phyloP scores from a whole-genome alignment of 2,888 invertebrate genomes.

The Apotomis betuletana region DNA sequence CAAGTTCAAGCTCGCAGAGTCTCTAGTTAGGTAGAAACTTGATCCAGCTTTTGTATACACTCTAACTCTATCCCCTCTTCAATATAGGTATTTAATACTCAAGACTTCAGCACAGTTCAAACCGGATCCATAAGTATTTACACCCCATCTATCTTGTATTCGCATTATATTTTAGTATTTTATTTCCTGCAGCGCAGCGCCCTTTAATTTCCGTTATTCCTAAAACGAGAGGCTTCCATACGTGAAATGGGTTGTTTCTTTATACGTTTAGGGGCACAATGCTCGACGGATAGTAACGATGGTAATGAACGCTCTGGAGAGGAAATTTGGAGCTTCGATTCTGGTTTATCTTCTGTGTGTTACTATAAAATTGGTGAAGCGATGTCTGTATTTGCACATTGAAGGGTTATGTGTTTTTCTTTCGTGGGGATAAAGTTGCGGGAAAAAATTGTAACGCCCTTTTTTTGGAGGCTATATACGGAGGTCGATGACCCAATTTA shows the following conservation, averaged over 20 bases:
- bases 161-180: conserved; percentile 40
- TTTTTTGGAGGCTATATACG: too few relatives aligned
- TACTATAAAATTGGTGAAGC: too few relatives aligned
- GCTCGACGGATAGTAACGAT: conserved; percentile 1
- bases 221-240: conserved; percentile 26
- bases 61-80: too few relatives aligned
- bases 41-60: too few relatives aligned
- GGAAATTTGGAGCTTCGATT: conserved; percentile 18
- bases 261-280: conserved; percentile 18
- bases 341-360: not conserved
- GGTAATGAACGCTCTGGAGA: conserved; percentile 2
- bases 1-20: too few relatives aligned
- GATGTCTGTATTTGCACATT: too few relatives aligned
- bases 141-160: conserved; percentile 18
- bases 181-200: conserved; percentile 31
- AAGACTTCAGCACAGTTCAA: not conserved
- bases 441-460: too few relatives aligned
- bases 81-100: too few relatives aligned
- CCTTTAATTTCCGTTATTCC: conserved; percentile 41
- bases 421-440: too few relatives aligned
- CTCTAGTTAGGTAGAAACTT: too few relatives aligned
- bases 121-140: conserved; percentile 20
- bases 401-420: too few relatives aligned
- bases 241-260: conserved; percentile 26
- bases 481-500: too few relatives aligned